Evolutionary conservation across 2,113 vertebrate species (phyloP).

Genomic region (Morphnarchus princeps): DNA sequence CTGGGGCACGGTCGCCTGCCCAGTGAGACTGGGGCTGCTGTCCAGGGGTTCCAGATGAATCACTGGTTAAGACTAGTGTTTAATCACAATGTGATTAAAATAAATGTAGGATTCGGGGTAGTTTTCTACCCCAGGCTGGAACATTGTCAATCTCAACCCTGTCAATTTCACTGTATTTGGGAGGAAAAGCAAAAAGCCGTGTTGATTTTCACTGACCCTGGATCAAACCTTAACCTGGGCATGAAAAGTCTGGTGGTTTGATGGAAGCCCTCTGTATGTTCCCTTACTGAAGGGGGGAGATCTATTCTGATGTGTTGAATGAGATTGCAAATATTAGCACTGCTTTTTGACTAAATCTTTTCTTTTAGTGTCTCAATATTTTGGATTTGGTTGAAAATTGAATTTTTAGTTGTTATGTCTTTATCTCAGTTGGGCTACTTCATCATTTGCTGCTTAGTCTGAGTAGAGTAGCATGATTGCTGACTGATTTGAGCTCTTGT

Average conservation of each 20-base stretch:
- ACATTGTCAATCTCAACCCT: background rate
- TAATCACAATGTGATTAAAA: too few relatives aligned
- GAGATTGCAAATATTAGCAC: background rate
- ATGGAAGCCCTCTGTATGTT: background rate
- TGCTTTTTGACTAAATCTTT: background rate
- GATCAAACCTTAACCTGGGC: background rate
- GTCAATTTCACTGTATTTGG: background rate
- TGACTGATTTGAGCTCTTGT: background rate
- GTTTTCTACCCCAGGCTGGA: background rate
- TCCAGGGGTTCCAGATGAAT: fast-evolving
- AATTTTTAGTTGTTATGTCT: background rate
- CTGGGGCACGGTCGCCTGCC: fast-evolving
- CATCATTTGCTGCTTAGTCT: background rate
- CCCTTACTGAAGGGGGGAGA: background rate
- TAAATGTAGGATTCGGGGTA: background rate
- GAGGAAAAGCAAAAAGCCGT: background rate
- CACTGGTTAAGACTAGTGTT: background rate
- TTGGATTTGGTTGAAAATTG: background rate
- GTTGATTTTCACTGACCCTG: background rate
- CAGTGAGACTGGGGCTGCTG: background rate
- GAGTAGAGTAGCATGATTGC: background rate
- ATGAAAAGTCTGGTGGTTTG: background rate
- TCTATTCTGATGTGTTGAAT: background rate
- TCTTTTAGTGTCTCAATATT: background rate
- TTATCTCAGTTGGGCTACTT: background rate